A percentile compares a stretch with the other conserved stretches of the same genome.
These are phyloP conservation scores for Crotalus horridus DNA, from an alignment of 2,113 vertebrate genomes.

Conservation along the genomic window DNA sequence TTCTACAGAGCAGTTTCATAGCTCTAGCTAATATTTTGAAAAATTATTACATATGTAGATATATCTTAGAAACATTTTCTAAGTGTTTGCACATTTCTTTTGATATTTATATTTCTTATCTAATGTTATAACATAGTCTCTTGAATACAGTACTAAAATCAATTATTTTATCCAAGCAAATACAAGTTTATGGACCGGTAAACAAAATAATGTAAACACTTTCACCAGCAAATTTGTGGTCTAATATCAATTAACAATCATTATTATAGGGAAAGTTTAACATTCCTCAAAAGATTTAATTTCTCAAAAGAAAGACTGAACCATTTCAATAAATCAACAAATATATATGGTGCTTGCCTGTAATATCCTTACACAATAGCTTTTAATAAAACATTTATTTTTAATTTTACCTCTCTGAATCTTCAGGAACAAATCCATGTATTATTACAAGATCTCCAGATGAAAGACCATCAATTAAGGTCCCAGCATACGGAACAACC, in stretches of 20 bases:
- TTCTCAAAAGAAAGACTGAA: background rate
- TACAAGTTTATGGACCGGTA: background rate
- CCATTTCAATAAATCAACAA: background rate
- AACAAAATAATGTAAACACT: background rate
- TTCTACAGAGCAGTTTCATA: background rate
- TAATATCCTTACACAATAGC: background rate
- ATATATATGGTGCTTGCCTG: background rate
- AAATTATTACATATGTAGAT: background rate
- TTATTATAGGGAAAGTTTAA: background rate
- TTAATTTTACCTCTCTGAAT: slow-evolving; percentile 79
- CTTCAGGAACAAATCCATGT: slow-evolving; percentile 74
- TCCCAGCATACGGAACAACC: slow-evolving; percentile 80
- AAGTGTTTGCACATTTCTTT: background rate
- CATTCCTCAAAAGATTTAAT: background rate
- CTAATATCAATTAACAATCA: background rate
- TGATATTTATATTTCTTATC: background rate
- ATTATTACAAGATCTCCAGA: slow-evolving; percentile 84
- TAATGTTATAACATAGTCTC: background rate
- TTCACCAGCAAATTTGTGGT: background rate
- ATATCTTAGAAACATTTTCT: background rate
- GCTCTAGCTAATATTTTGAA: background rate
- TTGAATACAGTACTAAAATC: background rate
- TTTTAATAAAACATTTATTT: background rate
- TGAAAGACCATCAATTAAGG: slow-evolving; percentile 78
- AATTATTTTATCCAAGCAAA: background rate